phyloP scores from a whole-genome alignment of 1,140 invertebrate genomes.

The Plodia interpunctella region DNA sequence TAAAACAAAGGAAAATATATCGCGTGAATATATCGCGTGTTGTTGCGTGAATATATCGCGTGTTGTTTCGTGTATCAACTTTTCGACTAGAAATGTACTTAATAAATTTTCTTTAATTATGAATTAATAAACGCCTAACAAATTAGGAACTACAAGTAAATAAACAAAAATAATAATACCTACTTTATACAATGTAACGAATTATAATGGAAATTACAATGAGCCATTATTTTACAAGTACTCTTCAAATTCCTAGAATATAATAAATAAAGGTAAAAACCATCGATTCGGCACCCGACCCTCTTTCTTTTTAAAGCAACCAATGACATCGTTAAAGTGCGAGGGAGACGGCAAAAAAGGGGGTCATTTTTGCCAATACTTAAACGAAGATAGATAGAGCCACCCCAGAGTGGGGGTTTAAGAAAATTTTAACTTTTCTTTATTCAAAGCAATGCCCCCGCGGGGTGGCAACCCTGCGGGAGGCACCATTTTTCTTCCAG shows the following conservation, averaged over 20 bases:
- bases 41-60: too few species aligned
- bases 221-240: not conserved
- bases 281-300: slow-evolving; percentile 14
- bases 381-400: slow-evolving; percentile 68
- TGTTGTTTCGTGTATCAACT: too few species aligned
- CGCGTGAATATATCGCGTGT: too few species aligned
- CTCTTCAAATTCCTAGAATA: slow-evolving; percentile 1
- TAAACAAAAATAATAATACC: too few species aligned
- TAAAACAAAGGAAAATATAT: too few species aligned
- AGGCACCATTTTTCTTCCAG: slow-evolving; percentile 55
- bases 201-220: too few species aligned
- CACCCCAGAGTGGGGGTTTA: slow-evolving; percentile 46
- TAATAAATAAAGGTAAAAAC: slow-evolving; percentile 12
- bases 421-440: slow-evolving; percentile 76
- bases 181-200: too few species aligned
- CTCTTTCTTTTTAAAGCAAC: slow-evolving; percentile 38
- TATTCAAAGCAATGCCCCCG: slow-evolving; percentile 50
- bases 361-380: slow-evolving; percentile 70
- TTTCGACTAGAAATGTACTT: too few species aligned
- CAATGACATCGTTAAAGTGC: slow-evolving; percentile 45
- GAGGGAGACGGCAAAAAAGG: slow-evolving; percentile 38
- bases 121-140: too few species aligned
- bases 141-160: too few species aligned
- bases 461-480: slow-evolving; percentile 31
- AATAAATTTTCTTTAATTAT: too few species aligned